Base-by-base conservation (phyloP, 2,113 vertebrate genomes). In the Rutilus rutilus region DNA sequence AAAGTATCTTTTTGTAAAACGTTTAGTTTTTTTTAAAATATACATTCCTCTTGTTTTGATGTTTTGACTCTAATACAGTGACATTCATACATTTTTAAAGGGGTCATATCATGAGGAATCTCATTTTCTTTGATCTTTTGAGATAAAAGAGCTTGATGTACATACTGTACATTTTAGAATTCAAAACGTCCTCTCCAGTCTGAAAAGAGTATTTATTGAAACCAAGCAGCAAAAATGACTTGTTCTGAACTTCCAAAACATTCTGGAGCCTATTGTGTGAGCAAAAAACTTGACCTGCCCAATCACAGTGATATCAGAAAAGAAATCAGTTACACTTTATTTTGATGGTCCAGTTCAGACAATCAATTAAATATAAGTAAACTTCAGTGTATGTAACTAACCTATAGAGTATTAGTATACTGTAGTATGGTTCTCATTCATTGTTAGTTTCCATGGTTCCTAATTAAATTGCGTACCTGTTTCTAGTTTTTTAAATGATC, bases 31-130 rank as follows among this genome's bases (percentile, higher is more conserved):
- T 76, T 54, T 21, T 7, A 2, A 2, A 19, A 54, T 10, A 54
- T 23, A 21, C 17, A 74, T 5, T 39, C 69, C 17, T 23, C 77
- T 42, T 57, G 54, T 36, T 25, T 78, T 78, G 30, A 78, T 23
- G 11, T 78, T 57, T 62, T 79, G 27, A 21, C n/a, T 42, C 67
- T 42, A 71, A 23, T 71, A 36, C 36, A 12, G 67, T 71, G 50
- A 59, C 76, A 78, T 78, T 78, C 76, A 59, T 78, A 17, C 52
- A 78, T 79, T 79, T 60, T 62, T 79, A 42, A 62, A 79, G 57
- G 57, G 77, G 57, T 79, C 77, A 62, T 42, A 36, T 79, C 54
- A 78, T 15, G 71, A 75, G 14, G n/a, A 75, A 75, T 75, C n/a
- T 75, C 33, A 78, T 23, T 78, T 39, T 42, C 52, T 36, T 60